Percentiles rank a stretch among this genome's conserved stretches.
Conservation (phyloP, 1,140 invertebrate species). For the Drosophila punjabiensis region DNA sequence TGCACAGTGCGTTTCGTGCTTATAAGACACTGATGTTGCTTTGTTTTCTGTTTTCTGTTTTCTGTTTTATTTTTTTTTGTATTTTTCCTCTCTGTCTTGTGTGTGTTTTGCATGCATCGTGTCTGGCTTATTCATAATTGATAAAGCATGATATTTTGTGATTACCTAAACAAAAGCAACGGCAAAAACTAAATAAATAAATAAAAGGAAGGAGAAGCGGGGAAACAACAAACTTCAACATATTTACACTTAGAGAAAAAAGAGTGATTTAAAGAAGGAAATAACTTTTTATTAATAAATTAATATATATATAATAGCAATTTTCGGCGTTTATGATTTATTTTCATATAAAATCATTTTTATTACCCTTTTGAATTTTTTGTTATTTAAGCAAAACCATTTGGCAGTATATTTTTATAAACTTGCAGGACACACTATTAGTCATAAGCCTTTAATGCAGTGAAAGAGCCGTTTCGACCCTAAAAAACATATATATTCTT, state of each 20-base stretch:
- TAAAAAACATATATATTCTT: no score
- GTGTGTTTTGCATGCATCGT: neutral
- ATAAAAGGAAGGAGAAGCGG: neutral
- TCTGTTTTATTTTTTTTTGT: neutral
- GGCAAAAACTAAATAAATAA: neutral
- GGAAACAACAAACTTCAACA: neutral
- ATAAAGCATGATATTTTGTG: conserved; percentile 6
- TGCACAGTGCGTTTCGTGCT: conserved; percentile 20
- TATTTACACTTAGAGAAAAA: neutral
- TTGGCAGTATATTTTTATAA: no score
- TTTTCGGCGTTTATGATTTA: no score
- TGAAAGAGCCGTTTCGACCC: no score
- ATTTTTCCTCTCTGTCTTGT: neutral
- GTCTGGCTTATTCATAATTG: conserved; percentile 10
- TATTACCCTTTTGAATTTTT: no score
- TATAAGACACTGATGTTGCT: neutral
- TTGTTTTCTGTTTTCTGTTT: neutral
- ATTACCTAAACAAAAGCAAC: conserved; percentile 14
- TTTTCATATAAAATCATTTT: no score
- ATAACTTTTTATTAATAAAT: neutral
- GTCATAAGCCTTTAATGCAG: no score
- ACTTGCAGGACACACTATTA: no score
- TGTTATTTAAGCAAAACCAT: no score
- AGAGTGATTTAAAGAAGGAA: neutral
- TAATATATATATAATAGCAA: no score